These are phyloP conservation scores for Pemphigus obesinymphae DNA, from an alignment of 1,140 invertebrate genomes.

Conservation along the genomic window DNA sequence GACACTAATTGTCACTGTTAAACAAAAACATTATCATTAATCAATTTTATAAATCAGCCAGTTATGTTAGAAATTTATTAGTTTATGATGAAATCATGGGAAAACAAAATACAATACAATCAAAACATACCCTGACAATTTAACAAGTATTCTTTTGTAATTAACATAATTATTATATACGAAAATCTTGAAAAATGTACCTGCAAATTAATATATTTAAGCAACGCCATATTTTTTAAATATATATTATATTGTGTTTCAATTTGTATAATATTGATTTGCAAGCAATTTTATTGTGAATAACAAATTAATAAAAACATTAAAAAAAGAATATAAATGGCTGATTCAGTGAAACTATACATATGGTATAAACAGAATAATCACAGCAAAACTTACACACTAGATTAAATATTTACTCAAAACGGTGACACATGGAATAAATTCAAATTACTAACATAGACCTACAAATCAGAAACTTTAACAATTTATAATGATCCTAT, in stretches of 20 bases:
- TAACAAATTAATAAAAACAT: conserved; percentile 26
- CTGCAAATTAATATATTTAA: conserved; percentile 3
- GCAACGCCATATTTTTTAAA: background rate
- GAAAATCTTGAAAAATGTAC: conserved; percentile 1
- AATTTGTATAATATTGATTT: conserved; percentile 27
- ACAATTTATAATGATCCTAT: conserved; percentile 23
- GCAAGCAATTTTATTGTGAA: conserved; percentile 12
- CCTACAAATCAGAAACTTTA: conserved; percentile 28
- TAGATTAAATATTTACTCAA: conserved; percentile 40
- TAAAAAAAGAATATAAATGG: conserved; percentile 32
- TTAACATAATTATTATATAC: background rate
- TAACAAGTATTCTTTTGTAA: conserved; percentile 29
- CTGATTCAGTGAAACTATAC: conserved; percentile 36
- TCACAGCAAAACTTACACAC: conserved; percentile 39
- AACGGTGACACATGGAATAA: conserved; percentile 40
- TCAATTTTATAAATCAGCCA: conserved; percentile 4
- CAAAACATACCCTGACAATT: conserved; percentile 30
- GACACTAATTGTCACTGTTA: background rate
- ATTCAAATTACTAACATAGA: conserved; percentile 34
- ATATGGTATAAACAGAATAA: conserved; percentile 34
- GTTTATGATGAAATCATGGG: background rate
- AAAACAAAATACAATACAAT: background rate
- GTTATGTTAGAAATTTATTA: background rate
- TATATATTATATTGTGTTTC: background rate
- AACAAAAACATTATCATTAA: background rate